A percentile compares a stretch with the other conserved stretches of the same genome.
These are phyloP conservation scores for Dynastes maya DNA, from an alignment of 2,888 invertebrate species.

Conservation along the genomic window DNA sequence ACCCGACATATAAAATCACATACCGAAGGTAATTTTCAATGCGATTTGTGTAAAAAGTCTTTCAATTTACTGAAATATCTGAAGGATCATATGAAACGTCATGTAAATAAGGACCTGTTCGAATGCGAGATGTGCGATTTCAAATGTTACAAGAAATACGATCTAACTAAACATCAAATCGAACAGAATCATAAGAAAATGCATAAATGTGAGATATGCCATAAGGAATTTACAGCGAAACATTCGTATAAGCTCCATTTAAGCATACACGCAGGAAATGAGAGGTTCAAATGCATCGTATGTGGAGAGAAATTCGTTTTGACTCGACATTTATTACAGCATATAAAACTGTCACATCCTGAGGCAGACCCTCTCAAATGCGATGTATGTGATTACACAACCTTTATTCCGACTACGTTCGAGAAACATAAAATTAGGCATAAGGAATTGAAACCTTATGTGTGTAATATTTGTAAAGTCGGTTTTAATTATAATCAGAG, in stretches of 20 bases:
- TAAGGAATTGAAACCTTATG: conserved; percentile 20
- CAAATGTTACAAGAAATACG: conserved; percentile 29
- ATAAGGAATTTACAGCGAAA: conserved; percentile 26
- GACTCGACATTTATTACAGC: conserved; percentile 25
- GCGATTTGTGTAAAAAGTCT: conserved; percentile 20
- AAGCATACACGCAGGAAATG: conserved; percentile 18
- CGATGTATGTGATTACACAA: conserved; percentile 20
- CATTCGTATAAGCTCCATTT: conserved; percentile 22
- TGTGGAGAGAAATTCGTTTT: conserved; percentile 14
- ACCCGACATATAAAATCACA: conserved; percentile 18
- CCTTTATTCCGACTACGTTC: conserved; percentile 7
- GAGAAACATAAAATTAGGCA: conserved; percentile 26
- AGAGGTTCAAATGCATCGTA: conserved; percentile 12
- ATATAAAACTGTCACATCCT: conserved; percentile 16
- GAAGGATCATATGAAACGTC: conserved; percentile 30
- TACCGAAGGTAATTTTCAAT: conserved; percentile 16
- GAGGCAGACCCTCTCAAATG: conserved; percentile 19
- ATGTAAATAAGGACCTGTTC: conserved; percentile 25
- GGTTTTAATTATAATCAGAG: conserved; percentile 32
- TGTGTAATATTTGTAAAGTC: conserved; percentile 27
- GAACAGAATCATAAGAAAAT: conserved; percentile 33
- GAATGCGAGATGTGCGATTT: conserved; percentile 23
- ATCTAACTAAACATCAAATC: conserved; percentile 23
- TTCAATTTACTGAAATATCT: conserved; percentile 28
- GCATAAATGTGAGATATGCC: conserved; percentile 29